These are phyloP conservation scores for Rhincodon typus DNA, from an alignment of 2,797 vertebrate genomes.

Conservation along the genomic window DNA sequence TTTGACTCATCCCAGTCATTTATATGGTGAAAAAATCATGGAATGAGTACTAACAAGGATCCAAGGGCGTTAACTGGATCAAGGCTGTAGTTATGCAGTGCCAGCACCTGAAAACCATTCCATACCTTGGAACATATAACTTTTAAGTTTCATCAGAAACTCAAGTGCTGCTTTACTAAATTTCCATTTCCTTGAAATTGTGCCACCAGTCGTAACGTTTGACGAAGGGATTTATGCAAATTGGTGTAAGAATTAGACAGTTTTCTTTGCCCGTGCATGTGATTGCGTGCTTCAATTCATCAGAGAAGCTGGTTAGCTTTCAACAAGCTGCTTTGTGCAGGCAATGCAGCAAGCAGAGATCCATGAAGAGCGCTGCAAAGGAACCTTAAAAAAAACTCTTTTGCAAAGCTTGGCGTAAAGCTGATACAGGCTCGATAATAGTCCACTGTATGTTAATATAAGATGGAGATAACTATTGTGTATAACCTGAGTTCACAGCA, in stretches of 20 bases:
- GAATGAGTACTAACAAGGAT: neutral
- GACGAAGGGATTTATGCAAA: neutral
- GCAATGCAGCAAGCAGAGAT: neutral
- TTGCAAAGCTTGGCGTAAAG: neutral
- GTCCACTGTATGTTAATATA: neutral
- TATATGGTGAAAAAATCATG: neutral
- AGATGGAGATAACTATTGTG: neutral
- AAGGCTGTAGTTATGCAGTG: neutral
- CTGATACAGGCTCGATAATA: neutral
- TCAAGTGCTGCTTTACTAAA: neutral
- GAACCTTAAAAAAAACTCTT: neutral
- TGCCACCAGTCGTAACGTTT: neutral
- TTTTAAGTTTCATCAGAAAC: neutral
- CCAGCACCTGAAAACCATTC: neutral
- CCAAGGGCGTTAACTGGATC: neutral
- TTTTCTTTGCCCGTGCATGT: neutral
- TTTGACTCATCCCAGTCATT: neutral
- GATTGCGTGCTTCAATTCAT: neutral
- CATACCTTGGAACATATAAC: neutral
- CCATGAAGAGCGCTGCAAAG: neutral
- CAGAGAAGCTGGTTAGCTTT: neutral
- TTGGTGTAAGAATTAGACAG: neutral
- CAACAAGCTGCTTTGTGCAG: neutral
- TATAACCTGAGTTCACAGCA: neutral
- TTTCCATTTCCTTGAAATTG: neutral